These are phyloP conservation scores for Anabas testudineus DNA, from an alignment of 2,797 vertebrate genomes.

Conservation along the genomic window DNA sequence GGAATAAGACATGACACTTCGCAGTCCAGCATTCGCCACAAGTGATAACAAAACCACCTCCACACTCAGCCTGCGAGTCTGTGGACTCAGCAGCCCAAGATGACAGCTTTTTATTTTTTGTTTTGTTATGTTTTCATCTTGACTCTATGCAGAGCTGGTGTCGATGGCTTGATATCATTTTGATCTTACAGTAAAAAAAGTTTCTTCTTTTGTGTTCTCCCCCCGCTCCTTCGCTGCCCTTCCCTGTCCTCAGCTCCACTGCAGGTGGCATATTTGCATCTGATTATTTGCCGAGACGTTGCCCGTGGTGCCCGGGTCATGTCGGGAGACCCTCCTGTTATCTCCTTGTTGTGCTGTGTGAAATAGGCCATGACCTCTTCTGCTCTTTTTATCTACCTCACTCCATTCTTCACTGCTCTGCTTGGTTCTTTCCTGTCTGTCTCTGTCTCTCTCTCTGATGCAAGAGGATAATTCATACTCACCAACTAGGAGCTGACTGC, in stretches of 20 bases:
- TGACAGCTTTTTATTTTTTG: conserved; percentile 16
- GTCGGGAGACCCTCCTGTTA: conserved; percentile 51
- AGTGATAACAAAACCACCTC: conserved; percentile 30
- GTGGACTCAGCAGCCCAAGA: conserved; percentile 56
- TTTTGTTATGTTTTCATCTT: too few species aligned
- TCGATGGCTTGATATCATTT: conserved; percentile 38
- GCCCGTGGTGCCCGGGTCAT: conserved; percentile 27
- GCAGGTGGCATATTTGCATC: conserved; percentile 54
- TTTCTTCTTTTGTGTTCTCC: conserved; percentile 23
- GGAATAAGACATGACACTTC: conserved; percentile 48
- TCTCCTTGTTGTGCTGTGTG: conserved; percentile 41
- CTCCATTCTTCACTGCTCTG: conserved; percentile 27
- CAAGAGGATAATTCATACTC: conserved; percentile 56
- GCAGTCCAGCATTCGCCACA: conserved; percentile 48
- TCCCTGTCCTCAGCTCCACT: conserved; percentile 22
- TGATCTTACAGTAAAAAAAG: conserved; percentile 42
- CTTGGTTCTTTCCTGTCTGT: conserved; percentile 12
- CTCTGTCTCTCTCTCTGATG: conserved; percentile 30
- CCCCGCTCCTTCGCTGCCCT: conserved; percentile 22
- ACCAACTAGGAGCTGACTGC: conserved; percentile 52
- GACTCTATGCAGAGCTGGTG: background rate
- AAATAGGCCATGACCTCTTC: conserved; percentile 56
- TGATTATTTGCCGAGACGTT: conserved; percentile 47
- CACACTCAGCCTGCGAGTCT: conserved; percentile 19
- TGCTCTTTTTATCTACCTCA: conserved; percentile 5